Base-by-base conservation (phyloP, 2,113 vertebrate species). In the Arenaria interpres region DNA sequence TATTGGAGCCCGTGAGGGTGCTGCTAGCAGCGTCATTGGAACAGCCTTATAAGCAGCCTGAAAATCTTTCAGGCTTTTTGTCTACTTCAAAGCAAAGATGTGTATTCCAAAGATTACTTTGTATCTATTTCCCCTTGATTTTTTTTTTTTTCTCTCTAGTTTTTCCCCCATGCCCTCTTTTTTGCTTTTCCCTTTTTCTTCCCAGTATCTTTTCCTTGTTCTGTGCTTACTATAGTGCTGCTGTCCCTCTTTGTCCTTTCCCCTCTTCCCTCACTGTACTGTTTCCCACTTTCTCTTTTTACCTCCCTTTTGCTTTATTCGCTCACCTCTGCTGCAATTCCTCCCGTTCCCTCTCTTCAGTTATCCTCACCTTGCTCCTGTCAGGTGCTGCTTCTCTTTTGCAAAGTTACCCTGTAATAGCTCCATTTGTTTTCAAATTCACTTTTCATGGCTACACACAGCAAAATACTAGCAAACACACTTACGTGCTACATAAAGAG, bases 1-100 rank as follows among this genome's bases (percentile, higher is more conserved):
- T n/a, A 27, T 14, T 2, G 0, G 23, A 69, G 23, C 23, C 48
- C 1, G 0, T 0, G 1, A 62, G 25, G 33, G 16, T 51, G 30
- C 80, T 72, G 12, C 46, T 57, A 51, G 33, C 22, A 37, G 19
- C 0, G 0, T 8, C 48, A 14, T 22, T 68, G 39, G 32, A 73
- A 68, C 28, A 68, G 8, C 19, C n/a, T 35, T 23, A 18, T 68
- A 4, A 90, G 39, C 25, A 74, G 63, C 22, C 62, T 62, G 39
- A 37, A 84, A 67, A 35, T 11, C 7, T 67, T 63, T 63, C 32
- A 46, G 51, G 13, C 16, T 8, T 54, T 71, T 87, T 16, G 4
- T 25, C 10, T 32, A 7, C 45, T 51, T 24, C 30, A 43, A 32
- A 83, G 9, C 57, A 63, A 69, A 67, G 27, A 33, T 45, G 22